Evolutionary conservation across 2,113 vertebrate species (phyloP), one percentile per base, ranked within the genome.

Genomic region (Saimiri boliviensis): DNA sequence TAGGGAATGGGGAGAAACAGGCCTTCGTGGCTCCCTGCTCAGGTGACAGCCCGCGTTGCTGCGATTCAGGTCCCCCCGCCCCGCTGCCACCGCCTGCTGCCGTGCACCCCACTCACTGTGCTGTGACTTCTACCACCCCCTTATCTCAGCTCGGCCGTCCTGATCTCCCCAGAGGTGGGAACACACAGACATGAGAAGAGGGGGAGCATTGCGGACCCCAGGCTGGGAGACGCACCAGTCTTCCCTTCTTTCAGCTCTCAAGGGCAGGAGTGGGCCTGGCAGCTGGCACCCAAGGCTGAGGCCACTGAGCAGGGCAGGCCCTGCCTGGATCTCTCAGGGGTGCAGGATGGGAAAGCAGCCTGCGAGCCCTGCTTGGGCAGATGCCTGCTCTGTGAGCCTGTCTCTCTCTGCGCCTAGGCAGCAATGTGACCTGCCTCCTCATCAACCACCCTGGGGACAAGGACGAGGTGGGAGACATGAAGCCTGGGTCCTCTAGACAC

Each of bases 131-230:
- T 5, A 14, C 19, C 60, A 37, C 63, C 49, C 81, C 21, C 5
- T 16, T 58, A 6, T 30, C 42, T 70, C 54, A n/a, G n/a, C 23
- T 14, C 2, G 52, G 70, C 49, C 13, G 3, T 84, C 49, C 17
- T 42, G 7, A 42, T 25, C 56, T 66, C 32, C 52, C 80, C 70
- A 58, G 77, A 54, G 66, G 17, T 19, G 58, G 35, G 20, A 30
- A 11, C 10, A 1, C 19, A 2, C 2, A 35, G 68, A 14, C 7
- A 0, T 71, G 35, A 56, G 79, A 68, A 9, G 20, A 8, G 0
- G 11, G 79, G 68, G 30, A 52, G 0, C 23, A 35, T 13, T 32
- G 12, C 1, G 16, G 0, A 1, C 13, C 54, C 13, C n/a, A 35
- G 45, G 25, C 71, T 21, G 12, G 52, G 42, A 19, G 23, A 30